Conservation (phyloP, 2,888 invertebrate genomes). For the Coenonympha arcania region DNA sequence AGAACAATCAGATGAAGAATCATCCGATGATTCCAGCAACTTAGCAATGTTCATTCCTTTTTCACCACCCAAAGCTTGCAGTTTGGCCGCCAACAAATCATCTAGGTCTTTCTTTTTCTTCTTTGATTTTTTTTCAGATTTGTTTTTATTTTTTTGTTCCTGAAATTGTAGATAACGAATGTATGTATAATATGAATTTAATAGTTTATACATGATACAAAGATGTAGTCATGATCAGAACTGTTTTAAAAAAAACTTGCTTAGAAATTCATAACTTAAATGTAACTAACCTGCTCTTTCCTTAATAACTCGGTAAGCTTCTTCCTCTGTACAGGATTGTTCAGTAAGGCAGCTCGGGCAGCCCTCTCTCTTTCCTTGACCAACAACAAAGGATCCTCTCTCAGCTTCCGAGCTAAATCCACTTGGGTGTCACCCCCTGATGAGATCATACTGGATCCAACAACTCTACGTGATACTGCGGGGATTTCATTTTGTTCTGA, state of each 20-base stretch:
- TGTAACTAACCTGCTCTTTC: conserved; percentile 61
- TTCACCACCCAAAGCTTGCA: conserved; percentile 76
- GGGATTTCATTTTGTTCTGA: conserved; percentile 84
- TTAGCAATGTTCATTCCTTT: conserved; percentile 52
- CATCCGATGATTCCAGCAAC: conserved; percentile 48
- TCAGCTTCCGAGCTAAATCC: conserved; percentile 88
- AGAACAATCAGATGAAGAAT: conserved; percentile 43
- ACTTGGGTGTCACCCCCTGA: conserved; percentile 79
- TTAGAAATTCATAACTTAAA: neutral
- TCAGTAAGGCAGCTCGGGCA: conserved; percentile 84
- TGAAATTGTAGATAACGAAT: too few relatives aligned
- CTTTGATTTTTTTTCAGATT: conserved; percentile 65
- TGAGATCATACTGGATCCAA: conserved; percentile 63
- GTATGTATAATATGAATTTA: too few relatives aligned
- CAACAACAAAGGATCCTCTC: conserved; percentile 93
- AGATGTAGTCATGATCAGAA: too few relatives aligned
- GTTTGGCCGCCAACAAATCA: conserved; percentile 79
- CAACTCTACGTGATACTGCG: conserved; percentile 66
- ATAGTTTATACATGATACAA: too few relatives aligned
- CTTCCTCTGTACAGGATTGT: conserved; percentile 93
- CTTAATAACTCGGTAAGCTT: conserved; percentile 86
- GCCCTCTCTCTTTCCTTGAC: conserved; percentile 94
- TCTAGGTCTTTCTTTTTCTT: conserved; percentile 75
- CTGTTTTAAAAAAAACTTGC: too few relatives aligned
- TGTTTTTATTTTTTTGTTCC: conserved; percentile 60